A percentile compares a stretch with the other conserved stretches of the same genome.
These are phyloP conservation scores for Spisula solida DNA, from an alignment of 2,888 invertebrate genomes.

Conservation along the genomic window DNA sequence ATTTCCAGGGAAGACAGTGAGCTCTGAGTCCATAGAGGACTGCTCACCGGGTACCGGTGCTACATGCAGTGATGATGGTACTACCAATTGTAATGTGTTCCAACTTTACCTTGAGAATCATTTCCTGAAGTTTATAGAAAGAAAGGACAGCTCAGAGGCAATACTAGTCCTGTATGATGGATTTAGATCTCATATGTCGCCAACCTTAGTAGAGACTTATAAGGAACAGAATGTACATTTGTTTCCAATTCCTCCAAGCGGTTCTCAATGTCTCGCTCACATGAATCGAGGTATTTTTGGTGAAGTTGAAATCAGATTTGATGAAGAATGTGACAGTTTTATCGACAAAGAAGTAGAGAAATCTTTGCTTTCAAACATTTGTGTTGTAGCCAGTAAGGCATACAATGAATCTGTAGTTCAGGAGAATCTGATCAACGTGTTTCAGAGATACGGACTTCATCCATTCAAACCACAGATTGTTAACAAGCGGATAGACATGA, in stretches of 20 bases:
- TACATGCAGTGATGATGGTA: conserved; percentile 71
- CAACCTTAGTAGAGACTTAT: conserved; percentile 65
- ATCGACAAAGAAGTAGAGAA: conserved; percentile 61
- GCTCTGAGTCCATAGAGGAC: conserved; percentile 70
- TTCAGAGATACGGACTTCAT: conserved; percentile 63
- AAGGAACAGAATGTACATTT: conserved; percentile 66
- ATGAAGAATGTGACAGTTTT: conserved; percentile 62
- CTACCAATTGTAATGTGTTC: conserved; percentile 69
- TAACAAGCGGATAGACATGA: conserved; percentile 64
- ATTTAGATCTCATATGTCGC: conserved; percentile 65
- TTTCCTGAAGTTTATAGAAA: conserved; percentile 69
- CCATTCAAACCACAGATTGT: conserved; percentile 68
- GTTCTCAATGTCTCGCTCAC: conserved; percentile 59
- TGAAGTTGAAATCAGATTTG: conserved; percentile 57
- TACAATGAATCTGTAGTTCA: conserved; percentile 60
- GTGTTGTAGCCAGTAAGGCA: conserved; percentile 70
- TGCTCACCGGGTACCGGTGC: conserved; percentile 71
- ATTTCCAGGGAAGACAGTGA: conserved; percentile 70
- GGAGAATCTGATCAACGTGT: conserved; percentile 54
- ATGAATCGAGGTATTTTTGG: conserved; percentile 62
- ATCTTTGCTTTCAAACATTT: conserved; percentile 63
- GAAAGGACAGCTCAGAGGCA: conserved; percentile 62
- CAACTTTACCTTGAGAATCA: conserved; percentile 70
- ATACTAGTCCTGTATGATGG: conserved; percentile 69
- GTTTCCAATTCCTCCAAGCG: conserved; percentile 67